Evolutionary conservation across 2,888 invertebrate genomes (phyloP), one percentile per base, ranked within the genome.

Genomic region (Poecilus cupreus): DNA sequence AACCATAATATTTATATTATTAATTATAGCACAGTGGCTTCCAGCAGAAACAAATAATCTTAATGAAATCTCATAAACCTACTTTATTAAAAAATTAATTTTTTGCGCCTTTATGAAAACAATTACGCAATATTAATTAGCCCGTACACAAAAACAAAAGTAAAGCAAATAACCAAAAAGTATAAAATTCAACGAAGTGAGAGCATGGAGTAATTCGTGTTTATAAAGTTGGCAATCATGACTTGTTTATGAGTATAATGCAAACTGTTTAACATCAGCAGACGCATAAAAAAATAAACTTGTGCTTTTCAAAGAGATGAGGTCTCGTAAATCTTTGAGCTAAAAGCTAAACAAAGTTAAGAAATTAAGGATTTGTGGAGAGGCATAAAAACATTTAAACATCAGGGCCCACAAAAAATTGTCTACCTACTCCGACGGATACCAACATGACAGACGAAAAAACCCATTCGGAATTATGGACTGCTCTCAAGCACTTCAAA

Each of bases 281-380:
- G 72, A 72, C 72, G 46, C 46, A 46, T 72, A 72, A 72, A 72
- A 64, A 72, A 72, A 72, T 46, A 72, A 72, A 72, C 72, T 72
- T 46, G 24, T 46, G 24, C 43, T 20, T 72, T 72, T 70, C 43
- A 72, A 72, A 72, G 70, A 70, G 70, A 70, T 70, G 70, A 70
- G 72, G 72, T 22, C 72, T 75, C 75, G 51, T 75, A 75, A 75
- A 75, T 75, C 75, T 75, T 16, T 75, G 20, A 51, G 26, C 49
- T 75, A 75, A 75, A 75, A 75, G 51, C 75, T 26, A 75, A 75
- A 75, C 75, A 75, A 75, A 75, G 75, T 75, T 75, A 75, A 51
- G 75, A 75, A 75, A 75, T 75, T 75, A 75, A 75, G 75, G 51
- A 75, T 75, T 75, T 51, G 75, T 51, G 75, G 51, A 75, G 75